Evolutionary conservation across 2,797 vertebrate species (phyloP).

Genomic region (Syndactyla subalaris): DNA sequence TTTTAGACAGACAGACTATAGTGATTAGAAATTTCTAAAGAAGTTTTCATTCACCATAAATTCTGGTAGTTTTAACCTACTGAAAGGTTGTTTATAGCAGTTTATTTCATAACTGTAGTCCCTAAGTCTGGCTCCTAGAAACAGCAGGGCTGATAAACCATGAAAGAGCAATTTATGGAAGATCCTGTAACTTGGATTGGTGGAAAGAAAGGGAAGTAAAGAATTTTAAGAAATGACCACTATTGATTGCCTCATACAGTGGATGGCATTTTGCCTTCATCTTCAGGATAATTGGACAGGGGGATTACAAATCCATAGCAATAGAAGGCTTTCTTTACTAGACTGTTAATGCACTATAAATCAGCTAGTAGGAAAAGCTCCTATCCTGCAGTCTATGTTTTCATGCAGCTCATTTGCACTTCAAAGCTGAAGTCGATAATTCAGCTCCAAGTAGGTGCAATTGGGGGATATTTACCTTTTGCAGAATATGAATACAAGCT

Average conservation of each 20-base stretch:
- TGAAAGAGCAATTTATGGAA: constrained; percentile 63
- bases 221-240: constrained; percentile 70
- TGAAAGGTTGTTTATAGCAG: constrained; percentile 54
- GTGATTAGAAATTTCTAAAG: constrained; percentile 64
- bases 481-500: constrained; percentile 70
- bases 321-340: constrained; percentile 62
- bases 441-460: constrained; percentile 74
- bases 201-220: constrained; percentile 63
- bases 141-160: constrained; percentile 56
- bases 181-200: constrained; percentile 36
- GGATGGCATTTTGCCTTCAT: constrained; percentile 69
- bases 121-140: constrained; percentile 63
- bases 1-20: constrained; percentile 38
- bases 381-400: constrained; percentile 69
- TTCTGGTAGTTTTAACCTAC: constrained; percentile 43
- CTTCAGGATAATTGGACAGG: constrained; percentile 66
- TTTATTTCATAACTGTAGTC: constrained; percentile 59
- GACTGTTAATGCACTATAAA: constrained; percentile 73
- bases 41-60: constrained; percentile 57
- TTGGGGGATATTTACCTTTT: constrained; percentile 74
- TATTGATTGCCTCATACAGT: constrained; percentile 59
- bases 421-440: constrained; percentile 80
- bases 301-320: constrained; percentile 70
- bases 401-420: constrained; percentile 81
- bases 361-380: constrained; percentile 64